A percentile compares a stretch with the other conserved stretches of the same genome.
These are phyloP conservation scores for Drosophila pegasa DNA, from an alignment of 2,888 invertebrate species.

Conservation along the genomic window DNA sequence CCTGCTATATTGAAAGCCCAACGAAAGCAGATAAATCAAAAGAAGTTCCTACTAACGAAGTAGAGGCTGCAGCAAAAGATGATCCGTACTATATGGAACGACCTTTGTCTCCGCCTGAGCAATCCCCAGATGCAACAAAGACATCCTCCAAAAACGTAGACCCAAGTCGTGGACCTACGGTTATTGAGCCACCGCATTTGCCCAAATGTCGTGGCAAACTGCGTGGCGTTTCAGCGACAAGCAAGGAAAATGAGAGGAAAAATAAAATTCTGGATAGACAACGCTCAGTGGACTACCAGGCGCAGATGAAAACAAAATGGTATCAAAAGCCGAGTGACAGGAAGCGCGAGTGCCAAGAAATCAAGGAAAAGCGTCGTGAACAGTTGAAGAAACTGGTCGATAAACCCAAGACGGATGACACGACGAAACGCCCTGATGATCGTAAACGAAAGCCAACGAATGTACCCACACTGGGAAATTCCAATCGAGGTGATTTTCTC, in stretches of 20 bases:
- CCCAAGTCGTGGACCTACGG: conserved; percentile 51
- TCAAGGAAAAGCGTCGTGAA: conserved; percentile 75
- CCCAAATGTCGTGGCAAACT: conserved; percentile 77
- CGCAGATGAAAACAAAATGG: conserved; percentile 77
- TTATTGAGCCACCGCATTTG: conserved; percentile 78
- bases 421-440: background rate
- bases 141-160: background rate
- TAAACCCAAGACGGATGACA: conserved; percentile 31
- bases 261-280: conserved; percentile 37
- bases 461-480: conserved; percentile 85
- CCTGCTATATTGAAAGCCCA: conserved; percentile 9
- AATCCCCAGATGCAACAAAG: background rate
- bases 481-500: conserved; percentile 87
- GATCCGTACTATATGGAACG: conserved; percentile 36
- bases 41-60: background rate
- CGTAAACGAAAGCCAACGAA: conserved; percentile 41
- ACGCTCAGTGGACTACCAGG: conserved; percentile 24
- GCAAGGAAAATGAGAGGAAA: conserved; percentile 13
- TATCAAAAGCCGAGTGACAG: conserved; percentile 69
- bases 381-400: conserved; percentile 76
- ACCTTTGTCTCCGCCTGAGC: background rate
- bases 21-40: background rate
- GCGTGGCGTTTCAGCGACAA: conserved; percentile 68
- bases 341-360: conserved; percentile 48
- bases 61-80: background rate